Conservation (phyloP, 2,888 invertebrate genomes). For the Fragum fragum region DNA sequence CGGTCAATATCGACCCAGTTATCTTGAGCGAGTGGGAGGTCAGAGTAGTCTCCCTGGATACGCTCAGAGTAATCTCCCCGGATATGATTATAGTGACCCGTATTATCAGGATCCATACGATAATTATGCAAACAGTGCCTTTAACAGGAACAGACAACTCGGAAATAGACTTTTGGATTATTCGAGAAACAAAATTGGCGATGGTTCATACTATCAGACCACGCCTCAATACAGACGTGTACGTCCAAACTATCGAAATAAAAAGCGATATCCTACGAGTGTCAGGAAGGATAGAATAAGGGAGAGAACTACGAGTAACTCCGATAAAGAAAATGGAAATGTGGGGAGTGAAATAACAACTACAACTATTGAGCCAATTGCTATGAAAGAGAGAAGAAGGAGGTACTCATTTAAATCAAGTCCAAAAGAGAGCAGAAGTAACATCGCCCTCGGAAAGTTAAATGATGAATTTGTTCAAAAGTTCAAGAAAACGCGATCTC, state of each 20-base stretch:
- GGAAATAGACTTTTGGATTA: constrained; percentile 9
- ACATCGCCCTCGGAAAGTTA: background rate
- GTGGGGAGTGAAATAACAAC: background rate
- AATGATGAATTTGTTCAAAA: background rate
- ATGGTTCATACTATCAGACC: constrained; percentile 38
- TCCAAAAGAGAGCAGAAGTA: background rate
- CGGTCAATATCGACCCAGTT: background rate
- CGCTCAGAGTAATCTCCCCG: constrained; percentile 33
- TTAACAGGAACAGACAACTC: constrained; percentile 6
- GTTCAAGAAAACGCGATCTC: constrained; percentile 40
- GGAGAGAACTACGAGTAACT: constrained; percentile 20
- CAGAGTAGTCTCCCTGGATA: constrained; percentile 45
- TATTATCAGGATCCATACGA: constrained; percentile 49
- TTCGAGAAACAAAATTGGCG: constrained; percentile 23
- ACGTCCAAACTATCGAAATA: constrained; percentile 28
- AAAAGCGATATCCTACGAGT: constrained; percentile 35
- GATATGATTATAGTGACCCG: constrained; percentile 49
- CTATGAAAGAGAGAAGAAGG: constrained; percentile 41
- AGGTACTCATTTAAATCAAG: background rate
- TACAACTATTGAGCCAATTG: constrained; percentile 39
- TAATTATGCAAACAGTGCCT: constrained; percentile 43
- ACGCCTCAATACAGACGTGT: constrained; percentile 42
- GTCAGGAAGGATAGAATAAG: constrained; percentile 29
- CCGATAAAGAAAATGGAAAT: background rate
- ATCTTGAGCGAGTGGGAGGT: background rate